These are phyloP conservation scores for Drepana falcataria DNA, from an alignment of 2,888 invertebrate species.

Conservation along the genomic window DNA sequence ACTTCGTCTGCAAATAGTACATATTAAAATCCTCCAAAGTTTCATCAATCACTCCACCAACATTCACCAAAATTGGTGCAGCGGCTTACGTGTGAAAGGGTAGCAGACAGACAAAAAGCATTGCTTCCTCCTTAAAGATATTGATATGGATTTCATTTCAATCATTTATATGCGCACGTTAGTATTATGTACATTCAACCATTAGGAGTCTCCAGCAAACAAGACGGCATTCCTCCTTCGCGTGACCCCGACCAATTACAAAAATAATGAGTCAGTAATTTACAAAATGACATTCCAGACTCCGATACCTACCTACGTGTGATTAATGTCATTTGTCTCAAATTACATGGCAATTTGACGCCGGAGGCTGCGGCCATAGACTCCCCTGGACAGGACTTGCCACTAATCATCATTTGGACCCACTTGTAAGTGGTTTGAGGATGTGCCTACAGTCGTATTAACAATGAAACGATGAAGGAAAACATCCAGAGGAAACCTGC, in stretches of 20 bases:
- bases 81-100: too few species aligned
- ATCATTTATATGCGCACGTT: background rate
- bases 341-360: constrained; percentile 54
- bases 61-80: too few species aligned
- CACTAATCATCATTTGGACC: background rate
- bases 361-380: constrained; percentile 22
- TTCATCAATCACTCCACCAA: too few species aligned
- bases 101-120: too few species aligned
- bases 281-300: constrained; percentile 66
- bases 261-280: constrained; percentile 49
- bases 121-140: too few species aligned
- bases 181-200: background rate
- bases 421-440: background rate
- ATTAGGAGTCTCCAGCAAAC: constrained; percentile 8
- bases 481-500: too few species aligned
- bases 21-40: too few species aligned
- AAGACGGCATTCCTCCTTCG: constrained; percentile 44
- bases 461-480: too few species aligned
- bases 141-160: too few species aligned
- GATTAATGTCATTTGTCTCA: constrained; percentile 57
- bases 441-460: background rate
- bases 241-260: constrained; percentile 58
- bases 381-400: constrained; percentile 10
- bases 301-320: constrained; percentile 39
- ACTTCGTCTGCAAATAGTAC: too few species aligned